phyloP scores from a whole-genome alignment of 2,888 invertebrate species.

The Drosophila putrida region DNA sequence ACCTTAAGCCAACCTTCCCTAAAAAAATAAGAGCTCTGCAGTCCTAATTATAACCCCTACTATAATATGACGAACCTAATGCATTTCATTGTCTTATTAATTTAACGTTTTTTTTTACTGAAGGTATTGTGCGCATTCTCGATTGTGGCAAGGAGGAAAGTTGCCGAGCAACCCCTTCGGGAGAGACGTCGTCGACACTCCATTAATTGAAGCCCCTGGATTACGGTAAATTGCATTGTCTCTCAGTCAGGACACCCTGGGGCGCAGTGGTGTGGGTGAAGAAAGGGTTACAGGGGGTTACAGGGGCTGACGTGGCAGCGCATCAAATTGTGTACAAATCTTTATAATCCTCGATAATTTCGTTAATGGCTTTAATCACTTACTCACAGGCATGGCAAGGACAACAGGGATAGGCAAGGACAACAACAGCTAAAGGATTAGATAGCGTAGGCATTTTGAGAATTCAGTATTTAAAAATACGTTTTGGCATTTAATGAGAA shows the following conservation, averaged over 20 bases:
- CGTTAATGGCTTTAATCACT: slow-evolving; percentile 85
- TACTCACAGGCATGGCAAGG: slow-evolving; percentile 61
- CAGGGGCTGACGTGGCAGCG: slow-evolving; percentile 44
- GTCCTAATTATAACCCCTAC: background rate
- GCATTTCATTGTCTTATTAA: slow-evolving; percentile 50
- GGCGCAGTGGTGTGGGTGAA: slow-evolving; percentile 2
- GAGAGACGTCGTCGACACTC: slow-evolving; percentile 69
- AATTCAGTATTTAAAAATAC: slow-evolving; percentile 48
- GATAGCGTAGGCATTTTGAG: slow-evolving; percentile 12
- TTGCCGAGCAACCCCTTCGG: slow-evolving; percentile 58
- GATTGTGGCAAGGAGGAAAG: slow-evolving; percentile 22
- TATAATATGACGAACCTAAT: slow-evolving; percentile 20
- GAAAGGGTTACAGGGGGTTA: background rate
- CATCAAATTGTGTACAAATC: slow-evolving; percentile 81
- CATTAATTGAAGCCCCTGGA: slow-evolving; percentile 84
- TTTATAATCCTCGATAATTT: slow-evolving; percentile 84
- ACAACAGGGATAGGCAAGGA: slow-evolving; percentile 32
- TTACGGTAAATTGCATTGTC: slow-evolving; percentile 84
- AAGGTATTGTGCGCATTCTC: slow-evolving; percentile 35
- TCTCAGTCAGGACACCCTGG: slow-evolving; percentile 70
- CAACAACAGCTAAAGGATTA: slow-evolving; percentile 21
- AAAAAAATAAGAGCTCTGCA: no score
- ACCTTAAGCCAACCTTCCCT: no score
- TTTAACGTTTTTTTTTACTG: slow-evolving; percentile 37
- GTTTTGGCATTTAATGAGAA: slow-evolving; percentile 50